Conservation (phyloP, 2,113 vertebrate genomes). For the Dicrurus megarhynchus region DNA sequence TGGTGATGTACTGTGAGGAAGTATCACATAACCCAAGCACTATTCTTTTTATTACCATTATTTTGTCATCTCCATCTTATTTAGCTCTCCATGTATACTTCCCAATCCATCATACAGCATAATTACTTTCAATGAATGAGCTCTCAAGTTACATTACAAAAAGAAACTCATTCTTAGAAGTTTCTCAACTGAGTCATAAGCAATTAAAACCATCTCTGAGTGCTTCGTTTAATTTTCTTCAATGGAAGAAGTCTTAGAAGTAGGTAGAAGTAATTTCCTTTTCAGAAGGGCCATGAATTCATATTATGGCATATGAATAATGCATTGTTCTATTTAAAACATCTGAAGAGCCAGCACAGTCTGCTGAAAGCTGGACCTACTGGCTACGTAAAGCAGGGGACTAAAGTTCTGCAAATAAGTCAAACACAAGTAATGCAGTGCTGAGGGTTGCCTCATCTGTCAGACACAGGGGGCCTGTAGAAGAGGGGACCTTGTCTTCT, state of each 20-base stretch:
- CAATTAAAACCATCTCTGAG: conserved; percentile 62
- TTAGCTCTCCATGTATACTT: conserved; percentile 37
- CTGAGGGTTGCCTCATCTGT: background rate
- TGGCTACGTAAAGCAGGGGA: background rate
- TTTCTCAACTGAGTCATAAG: conserved; percentile 58
- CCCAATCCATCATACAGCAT: conserved; percentile 49
- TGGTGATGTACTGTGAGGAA: background rate
- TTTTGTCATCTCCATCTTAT: conserved; percentile 64
- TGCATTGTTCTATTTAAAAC: conserved; percentile 60
- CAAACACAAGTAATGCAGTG: background rate
- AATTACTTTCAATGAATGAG: conserved; percentile 57
- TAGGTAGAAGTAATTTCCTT: conserved; percentile 69
- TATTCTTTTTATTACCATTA: conserved; percentile 57
- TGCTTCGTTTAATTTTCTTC: conserved; percentile 54
- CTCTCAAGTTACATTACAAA: conserved; percentile 62
- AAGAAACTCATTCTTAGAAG: conserved; percentile 63
- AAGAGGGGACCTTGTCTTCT: background rate
- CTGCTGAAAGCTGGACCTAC: background rate
- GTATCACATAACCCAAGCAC: conserved; percentile 12
- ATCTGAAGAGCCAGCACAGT: background rate
- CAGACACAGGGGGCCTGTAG: background rate
- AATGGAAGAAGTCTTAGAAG: conserved; percentile 53
- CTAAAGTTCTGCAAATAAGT: background rate
- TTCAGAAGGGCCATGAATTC: conserved; percentile 37
- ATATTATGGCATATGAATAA: conserved; percentile 54